Evolutionary conservation across 1,140 invertebrate genomes (phyloP), one percentile per base, ranked within the genome.

Genomic region (Gryon sp.): DNA sequence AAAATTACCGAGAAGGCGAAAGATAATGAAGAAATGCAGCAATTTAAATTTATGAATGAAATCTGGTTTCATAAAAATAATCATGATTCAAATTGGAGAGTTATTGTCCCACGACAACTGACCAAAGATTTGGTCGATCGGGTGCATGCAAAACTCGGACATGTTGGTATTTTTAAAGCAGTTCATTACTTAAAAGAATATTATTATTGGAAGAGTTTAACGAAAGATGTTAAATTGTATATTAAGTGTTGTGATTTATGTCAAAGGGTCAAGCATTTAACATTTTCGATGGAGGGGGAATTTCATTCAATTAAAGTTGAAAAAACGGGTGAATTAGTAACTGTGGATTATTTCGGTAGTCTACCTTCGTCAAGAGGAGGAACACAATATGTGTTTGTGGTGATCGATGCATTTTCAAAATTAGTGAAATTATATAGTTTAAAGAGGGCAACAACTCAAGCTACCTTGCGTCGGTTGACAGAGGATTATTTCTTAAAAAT

Each of bases 331-430:
- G 19, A 66, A 7, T 32, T 66, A 7, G 16, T 53, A 0, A 20
- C 32, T n/a, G 48, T 66, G 1, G 62, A 66, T 26, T 66, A 30
- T 36, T 66, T 18, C 9, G 46, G 62, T n/a, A 36, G 36, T 0
- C 32, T 68, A 8, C 63, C 63, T 3, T 24, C 22, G 16, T 65
- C 50, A 0, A 26, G 18, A 9, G 43, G 16, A 6, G 24, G 34
- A n/a, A n/a, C n/a, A n/a, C n/a, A n/a, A n/a, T n/a, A n/a, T n/a
- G n/a, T n/a, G n/a, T n/a, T n/a, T n/a, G n/a, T n/a, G n/a, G n/a
- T n/a, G n/a, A n/a, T n/a, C n/a, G n/a, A n/a, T n/a, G n/a, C n/a
- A n/a, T n/a, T n/a, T n/a, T n/a, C n/a, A n/a, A n/a, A n/a, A n/a
- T n/a, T n/a, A n/a, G n/a, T n/a, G n/a, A n/a, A n/a, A n/a, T n/a